Percentiles rank a stretch among this genome's conserved stretches.
Evolutionary conservation across 1,140 invertebrate genomes (phyloP).

Genomic region (Proales similis): DNA sequence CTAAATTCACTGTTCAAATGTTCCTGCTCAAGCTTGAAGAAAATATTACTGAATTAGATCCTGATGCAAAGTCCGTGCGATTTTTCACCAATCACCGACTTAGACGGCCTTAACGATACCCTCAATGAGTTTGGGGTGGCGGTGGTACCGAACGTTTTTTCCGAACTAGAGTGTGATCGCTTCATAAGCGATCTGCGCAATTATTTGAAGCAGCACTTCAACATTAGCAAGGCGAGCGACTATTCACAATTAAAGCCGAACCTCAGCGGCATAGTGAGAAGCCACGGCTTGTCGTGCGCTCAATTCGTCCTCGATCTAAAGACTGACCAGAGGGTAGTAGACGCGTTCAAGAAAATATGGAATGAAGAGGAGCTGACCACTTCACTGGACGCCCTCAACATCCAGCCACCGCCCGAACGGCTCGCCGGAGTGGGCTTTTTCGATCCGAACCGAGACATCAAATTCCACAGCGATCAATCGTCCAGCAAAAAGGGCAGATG

Average conservation of each 20-base stretch:
- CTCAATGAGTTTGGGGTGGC: slow-evolving; percentile 6
- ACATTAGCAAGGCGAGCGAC: slow-evolving; percentile 1
- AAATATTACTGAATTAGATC: no score
- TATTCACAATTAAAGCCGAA: slow-evolving; percentile 23
- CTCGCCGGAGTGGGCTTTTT: slow-evolving; percentile 14
- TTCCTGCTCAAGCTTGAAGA: no score
- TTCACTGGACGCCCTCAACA: slow-evolving; percentile 23
- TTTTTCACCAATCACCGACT: slow-evolving; percentile 11
- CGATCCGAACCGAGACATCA: neutral
- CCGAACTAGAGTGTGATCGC: slow-evolving; percentile 3
- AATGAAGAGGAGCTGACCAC: slow-evolving; percentile 14
- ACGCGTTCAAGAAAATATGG: slow-evolving; percentile 24
- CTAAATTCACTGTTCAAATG: no score
- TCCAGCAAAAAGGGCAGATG: slow-evolving; percentile 14
- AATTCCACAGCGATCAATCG: slow-evolving; percentile 29
- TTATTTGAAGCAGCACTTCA: slow-evolving; percentile 13
- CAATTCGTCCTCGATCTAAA: slow-evolving; percentile 24
- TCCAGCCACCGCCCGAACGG: slow-evolving; percentile 15
- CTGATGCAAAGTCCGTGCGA: no score
- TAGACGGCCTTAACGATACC: slow-evolving; percentile 9
- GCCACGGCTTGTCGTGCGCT: slow-evolving; percentile 4
- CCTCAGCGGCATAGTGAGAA: slow-evolving; percentile 10
- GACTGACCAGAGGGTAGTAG: slow-evolving; percentile 6
- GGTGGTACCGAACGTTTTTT: slow-evolving; percentile 7
- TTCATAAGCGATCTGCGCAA: neutral